Base-by-base conservation (phyloP, 2,113 vertebrate genomes). In the Balaeniceps rex region DNA sequence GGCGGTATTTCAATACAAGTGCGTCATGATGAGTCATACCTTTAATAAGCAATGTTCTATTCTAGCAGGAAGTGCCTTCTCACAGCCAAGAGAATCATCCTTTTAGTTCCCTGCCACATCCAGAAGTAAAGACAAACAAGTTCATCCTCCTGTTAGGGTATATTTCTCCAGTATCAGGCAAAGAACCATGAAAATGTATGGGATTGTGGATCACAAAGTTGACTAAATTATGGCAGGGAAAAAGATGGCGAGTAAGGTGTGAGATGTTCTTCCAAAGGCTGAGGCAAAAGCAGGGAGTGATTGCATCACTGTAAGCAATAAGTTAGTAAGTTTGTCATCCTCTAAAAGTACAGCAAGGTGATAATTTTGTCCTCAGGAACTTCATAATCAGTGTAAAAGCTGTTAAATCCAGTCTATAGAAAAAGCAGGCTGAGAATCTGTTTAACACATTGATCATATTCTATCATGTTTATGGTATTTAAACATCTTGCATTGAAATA, bases 11-110 rank as follows among this genome's bases (percentile, higher is more conserved):
- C 87, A 88, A 34, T 93, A 58, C 33, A 74, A 94, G 61, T 93
- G 68, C 54, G 68, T 93, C 91, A 94, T 57, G 38, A 71, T 94
- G 90, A 96, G 74, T 96, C 89, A 91, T 40, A 60, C 22, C 65
- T 36, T 87, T 94, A 93, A 95, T 88, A 90, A 83, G 90, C 93
- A 91, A 95, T 94, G 88, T 95, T 96, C 83, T 93, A 70, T 95
- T 96, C 72, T 51, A 85, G 90, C 83, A 92, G 94, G 94, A 95
- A 96, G 81, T 87, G 91, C 78, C 83, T 88, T 88, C 90, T 95
- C 86, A 83, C 88, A 93, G 93, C 87, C 83, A 84, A 88, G 57
- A 74, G 78, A 88, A 74, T 87, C 34, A 95, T 91, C 81, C 71
- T 80, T 68, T 92, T 64, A 82, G 75, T 85, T 90, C 52, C 33